Base-by-base conservation (phyloP, 1,140 invertebrate genomes). In the Scaptodrosophila lebanonensis region DNA sequence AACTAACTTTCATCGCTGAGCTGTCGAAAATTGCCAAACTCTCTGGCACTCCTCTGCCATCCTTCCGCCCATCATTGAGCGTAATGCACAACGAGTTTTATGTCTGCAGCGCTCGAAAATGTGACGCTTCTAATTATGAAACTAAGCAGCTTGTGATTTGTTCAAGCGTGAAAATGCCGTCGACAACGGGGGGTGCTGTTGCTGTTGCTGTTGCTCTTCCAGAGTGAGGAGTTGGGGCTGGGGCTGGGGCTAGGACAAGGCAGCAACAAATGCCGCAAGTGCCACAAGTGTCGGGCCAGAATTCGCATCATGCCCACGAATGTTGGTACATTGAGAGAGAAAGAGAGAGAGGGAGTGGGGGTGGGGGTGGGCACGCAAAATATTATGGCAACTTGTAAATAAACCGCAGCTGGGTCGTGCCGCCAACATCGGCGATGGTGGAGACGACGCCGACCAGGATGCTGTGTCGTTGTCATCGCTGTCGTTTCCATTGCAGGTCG, bases 371-470 rank as follows among this genome's bases (percentile, higher is more conserved):
- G 69, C 72, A 79, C 69, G 75, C 75, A 82, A 75, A 82, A 82
- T 82, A 82, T 82, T 82, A 82, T 73, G 70, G 76, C 76, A 82
- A 83, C 76, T 82, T 82, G 75, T 82, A 82, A 82, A 82, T 82
- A 82, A 82, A 76, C 75, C 75, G 66, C 75, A 82, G 75, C 75
- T 82, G 75, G 58, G 35, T 38, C n/a, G n/a, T 38, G 35, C 15
- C 9, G 13, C 35, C 35, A 38, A 38, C n/a, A n/a, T n/a, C n/a
- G n/a, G n/a, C n/a, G n/a, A n/a, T n/a, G n/a, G n/a, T n/a, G n/a
- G n/a, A n/a, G n/a, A n/a, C n/a, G n/a, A n/a, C n/a, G n/a, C n/a
- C n/a, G n/a, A n/a, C n/a, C n/a, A n/a, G n/a, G n/a, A n/a, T n/a
- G n/a, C n/a, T n/a, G n/a, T 57, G 57, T 35, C 52, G 57, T 44